Conservation (phyloP, 2,888 invertebrate genomes). For the Caenorhabditis zanzibari region DNA sequence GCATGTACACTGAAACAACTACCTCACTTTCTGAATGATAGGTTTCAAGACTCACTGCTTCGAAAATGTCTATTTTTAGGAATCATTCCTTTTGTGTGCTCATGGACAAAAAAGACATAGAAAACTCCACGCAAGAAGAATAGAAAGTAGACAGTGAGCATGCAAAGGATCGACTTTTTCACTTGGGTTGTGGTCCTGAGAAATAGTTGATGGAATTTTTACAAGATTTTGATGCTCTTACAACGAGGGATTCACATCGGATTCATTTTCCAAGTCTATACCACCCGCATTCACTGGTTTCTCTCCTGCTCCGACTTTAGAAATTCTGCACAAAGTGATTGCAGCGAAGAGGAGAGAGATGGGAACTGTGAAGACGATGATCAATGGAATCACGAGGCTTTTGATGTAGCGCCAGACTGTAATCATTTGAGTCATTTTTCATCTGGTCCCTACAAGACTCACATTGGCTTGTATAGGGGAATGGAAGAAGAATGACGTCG, state of each 20-base stretch:
- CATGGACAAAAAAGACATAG: background rate
- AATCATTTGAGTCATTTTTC: background rate
- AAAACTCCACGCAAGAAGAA: constrained; percentile 37
- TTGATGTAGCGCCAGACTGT: background rate
- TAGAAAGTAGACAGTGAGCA: constrained; percentile 38
- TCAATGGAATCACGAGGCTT: background rate
- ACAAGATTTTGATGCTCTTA: background rate
- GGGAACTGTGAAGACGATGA: background rate
- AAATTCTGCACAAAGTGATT: constrained; percentile 33
- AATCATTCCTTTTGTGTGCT: background rate
- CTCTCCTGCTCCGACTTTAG: constrained; percentile 39
- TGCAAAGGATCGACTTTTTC: constrained; percentile 40
- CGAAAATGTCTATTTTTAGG: background rate
- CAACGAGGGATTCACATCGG: background rate
- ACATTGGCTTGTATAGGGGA: background rate
- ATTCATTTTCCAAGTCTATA: constrained; percentile 7
- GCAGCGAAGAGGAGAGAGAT: constrained; percentile 26
- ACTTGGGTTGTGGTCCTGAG: constrained; percentile 30
- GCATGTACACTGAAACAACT: constrained; percentile 35
- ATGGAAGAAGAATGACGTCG: constrained; percentile 13
- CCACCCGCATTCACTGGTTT: constrained; percentile 18
- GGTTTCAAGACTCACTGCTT: background rate
- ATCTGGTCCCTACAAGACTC: background rate
- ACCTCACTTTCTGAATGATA: background rate
- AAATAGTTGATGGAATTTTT: no score